Base-by-base conservation (phyloP, 1,140 invertebrate species). In the Aporrectodea caliginosa region DNA sequence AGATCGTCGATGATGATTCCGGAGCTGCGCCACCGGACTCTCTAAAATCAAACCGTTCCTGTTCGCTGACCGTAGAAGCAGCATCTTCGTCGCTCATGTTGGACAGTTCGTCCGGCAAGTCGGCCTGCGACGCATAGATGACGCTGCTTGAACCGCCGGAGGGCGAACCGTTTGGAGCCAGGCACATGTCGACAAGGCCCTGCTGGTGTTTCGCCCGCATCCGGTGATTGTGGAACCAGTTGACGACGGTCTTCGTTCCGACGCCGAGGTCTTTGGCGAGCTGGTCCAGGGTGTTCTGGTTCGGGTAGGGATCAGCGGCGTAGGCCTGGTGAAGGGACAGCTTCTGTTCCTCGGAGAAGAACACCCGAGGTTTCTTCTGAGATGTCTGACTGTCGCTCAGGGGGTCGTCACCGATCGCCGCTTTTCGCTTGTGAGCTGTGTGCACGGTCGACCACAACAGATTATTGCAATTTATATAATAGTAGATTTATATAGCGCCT, bases 181-280 rank as follows among this genome's bases (percentile, higher is more conserved):
- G n/a, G n/a, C n/a, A n/a, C n/a, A n/a, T n/a, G n/a, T n/a, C n/a
- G n/a, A n/a, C n/a, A n/a, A n/a, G 43, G 43, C 43, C 43, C 85
- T 74, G 85, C 76, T 88, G 87, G 77, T 89, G 89, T 88, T 99
- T 99, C 84, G 98, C 91, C 76, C 98, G 91, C 95, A 99, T 99
- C 78, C 97, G 92, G 89, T 99, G 96, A 88, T 99, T 99, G 89
- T 99, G 97, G 91, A 99, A 99, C 97, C 97, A 99, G 87, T 99
- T 99, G 27, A 88, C 85, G 80, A 99, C 98, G 68, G 97, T 99
- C 82, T 97, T 91, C 16, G 96, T 93, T 0, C 95, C 95, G n/a
- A 99, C 89, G 16, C 92, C 93, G 6, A 99, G 89, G 87, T 98
- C 95, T 27, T 92, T 91, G 14, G 96, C 95, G 74, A 99, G 90